Conservation (phyloP, 2,797 vertebrate genomes). For the Lepus oiostolus region DNA sequence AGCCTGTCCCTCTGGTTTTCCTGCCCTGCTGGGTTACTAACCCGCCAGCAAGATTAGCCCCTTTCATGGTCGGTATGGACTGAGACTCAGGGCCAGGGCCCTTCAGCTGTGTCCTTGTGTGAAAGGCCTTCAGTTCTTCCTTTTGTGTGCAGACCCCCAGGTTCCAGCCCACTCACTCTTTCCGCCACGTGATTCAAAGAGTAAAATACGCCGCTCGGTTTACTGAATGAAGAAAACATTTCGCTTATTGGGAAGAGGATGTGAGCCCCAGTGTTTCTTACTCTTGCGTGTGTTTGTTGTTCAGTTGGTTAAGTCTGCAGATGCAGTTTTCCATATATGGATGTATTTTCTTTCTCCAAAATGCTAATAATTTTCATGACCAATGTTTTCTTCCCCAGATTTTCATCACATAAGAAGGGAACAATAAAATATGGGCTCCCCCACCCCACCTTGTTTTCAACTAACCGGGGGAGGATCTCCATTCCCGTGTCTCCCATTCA, state of each 20-base stretch:
- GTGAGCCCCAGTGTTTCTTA: background rate
- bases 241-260: background rate
- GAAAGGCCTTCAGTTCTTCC: background rate
- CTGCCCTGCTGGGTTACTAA: background rate
- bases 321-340: background rate
- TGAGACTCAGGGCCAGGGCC: background rate
- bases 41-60: background rate
- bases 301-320: background rate
- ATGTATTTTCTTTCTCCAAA: background rate
- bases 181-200: background rate
- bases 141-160: slow-evolving; percentile 7
- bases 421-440: background rate
- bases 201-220: slow-evolving; percentile 8
- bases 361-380: slow-evolving; percentile 26
- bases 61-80: background rate
- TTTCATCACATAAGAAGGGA: slow-evolving; percentile 47
- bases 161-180: slow-evolving; percentile 13
- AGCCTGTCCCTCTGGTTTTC: background rate
- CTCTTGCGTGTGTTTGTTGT: background rate
- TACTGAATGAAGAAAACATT: slow-evolving; percentile 48
- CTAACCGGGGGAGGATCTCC: background rate
- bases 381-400: background rate
- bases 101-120: background rate
- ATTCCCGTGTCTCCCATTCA: slow-evolving; percentile 41
- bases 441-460: background rate